Base-by-base conservation (phyloP, 1,140 invertebrate genomes). In the Chrysopa pallens region DNA sequence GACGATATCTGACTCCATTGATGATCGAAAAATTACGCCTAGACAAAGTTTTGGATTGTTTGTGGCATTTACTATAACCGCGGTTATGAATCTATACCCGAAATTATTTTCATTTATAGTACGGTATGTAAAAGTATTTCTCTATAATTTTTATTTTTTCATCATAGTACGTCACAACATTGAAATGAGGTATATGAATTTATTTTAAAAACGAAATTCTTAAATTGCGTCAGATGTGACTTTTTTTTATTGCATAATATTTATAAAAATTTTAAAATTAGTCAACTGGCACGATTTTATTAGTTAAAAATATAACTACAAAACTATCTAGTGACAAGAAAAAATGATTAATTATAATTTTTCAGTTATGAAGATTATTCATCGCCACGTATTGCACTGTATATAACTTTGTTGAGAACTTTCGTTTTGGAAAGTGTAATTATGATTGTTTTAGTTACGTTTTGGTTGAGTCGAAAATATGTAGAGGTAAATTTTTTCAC, bases 361-460 rank as follows among this genome's bases (percentile, higher is more conserved):
- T 53, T 42, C 37, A 64, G 58, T 43, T 57, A 50, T 33, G 68
- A 71, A 51, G 59, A 55, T 38, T 77, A 70, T 54, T 68, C 64
- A 53, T 61, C 55, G 42, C 67, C 71, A 3, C 62, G 73, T 8
- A 69, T 63, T 8, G 56, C 66, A 6, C 50, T 78, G 11, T 74
- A 73, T 55, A 63, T 78, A 29, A 74, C 72, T 1, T 52, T 78
- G 44, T 51, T 70, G 1, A 55, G 76, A 15, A 74, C 70, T 0
- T 75, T 71, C 58, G 47, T 68, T 8, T 56, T 78, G 36, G 67
- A 74, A 48, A 54, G 67, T 3, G 64, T 68, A 8, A 65, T 73
- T 7, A 58, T 78, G 8, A 59, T 66, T 12, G 59, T 72, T 6
- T 47, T 78, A 8, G 52, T 74, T 3, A 53, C 60, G 8, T 79